These are phyloP conservation scores for Anoura caudifer DNA, from an alignment of 2,113 vertebrate species.

Conservation along the genomic window DNA sequence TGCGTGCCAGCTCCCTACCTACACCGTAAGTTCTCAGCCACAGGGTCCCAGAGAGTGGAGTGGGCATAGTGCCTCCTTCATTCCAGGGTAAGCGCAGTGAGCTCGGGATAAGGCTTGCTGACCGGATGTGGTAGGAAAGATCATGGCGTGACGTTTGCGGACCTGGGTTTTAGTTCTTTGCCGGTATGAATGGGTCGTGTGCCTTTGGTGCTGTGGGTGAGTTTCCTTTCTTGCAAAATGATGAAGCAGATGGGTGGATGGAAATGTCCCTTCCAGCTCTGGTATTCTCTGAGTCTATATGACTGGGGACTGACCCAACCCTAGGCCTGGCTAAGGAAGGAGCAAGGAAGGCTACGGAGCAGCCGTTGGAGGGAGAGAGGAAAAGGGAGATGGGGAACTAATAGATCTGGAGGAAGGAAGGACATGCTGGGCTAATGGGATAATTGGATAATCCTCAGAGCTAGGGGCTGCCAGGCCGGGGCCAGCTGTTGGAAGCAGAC, in stretches of 20 bases:
- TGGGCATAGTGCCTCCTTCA: neutral
- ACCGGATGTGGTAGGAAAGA: neutral
- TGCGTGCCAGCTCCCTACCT: neutral
- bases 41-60: neutral
- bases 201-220: neutral
- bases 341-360: neutral
- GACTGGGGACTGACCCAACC: neutral
- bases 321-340: neutral
- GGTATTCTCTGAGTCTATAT: neutral
- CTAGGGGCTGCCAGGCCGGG: slow-evolving; percentile 73
- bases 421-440: slow-evolving; percentile 81
- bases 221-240: neutral
- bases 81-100: neutral
- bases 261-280: neutral
- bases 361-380: neutral
- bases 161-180: neutral
- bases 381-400: slow-evolving; percentile 61
- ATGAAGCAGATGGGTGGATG: neutral
- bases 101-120: neutral
- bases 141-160: neutral
- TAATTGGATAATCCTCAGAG: slow-evolving; percentile 82
- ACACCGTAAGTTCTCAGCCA: neutral
- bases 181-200: neutral
- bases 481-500: slow-evolving; percentile 81
- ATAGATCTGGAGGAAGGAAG: slow-evolving; percentile 82